These are phyloP conservation scores for Drosophila picticornis DNA, from an alignment of 2,888 invertebrate genomes.

Conservation along the genomic window DNA sequence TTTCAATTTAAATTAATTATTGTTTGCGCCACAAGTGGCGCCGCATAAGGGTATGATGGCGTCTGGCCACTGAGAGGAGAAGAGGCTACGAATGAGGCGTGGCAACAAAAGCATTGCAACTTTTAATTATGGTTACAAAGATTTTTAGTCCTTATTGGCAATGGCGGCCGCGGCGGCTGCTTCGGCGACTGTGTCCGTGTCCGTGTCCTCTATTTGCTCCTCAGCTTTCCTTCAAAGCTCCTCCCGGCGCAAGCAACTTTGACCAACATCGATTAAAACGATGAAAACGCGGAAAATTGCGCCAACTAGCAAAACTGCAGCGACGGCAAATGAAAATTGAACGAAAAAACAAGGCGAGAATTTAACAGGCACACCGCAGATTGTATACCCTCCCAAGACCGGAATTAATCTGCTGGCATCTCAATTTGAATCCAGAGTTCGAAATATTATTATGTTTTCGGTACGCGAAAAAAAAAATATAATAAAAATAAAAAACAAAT, in stretches of 20 bases:
- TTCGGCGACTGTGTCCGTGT: constrained; percentile 26
- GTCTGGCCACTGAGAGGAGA: constrained; percentile 20
- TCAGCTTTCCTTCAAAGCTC: neutral
- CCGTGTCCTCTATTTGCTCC: constrained; percentile 10
- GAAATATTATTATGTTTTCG: neutral
- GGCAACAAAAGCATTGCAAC: constrained; percentile 62
- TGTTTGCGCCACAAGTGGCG: constrained; percentile 84
- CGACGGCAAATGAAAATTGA: constrained; percentile 75
- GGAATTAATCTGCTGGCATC: neutral
- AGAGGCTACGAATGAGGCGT: neutral
- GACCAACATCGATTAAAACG: constrained; percentile 81
- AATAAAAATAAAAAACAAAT: no score
- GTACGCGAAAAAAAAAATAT: constrained; percentile 7
- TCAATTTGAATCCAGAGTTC: neutral
- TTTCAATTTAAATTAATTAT: constrained; percentile 85
- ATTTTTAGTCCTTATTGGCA: constrained; percentile 74
- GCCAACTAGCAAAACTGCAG: constrained; percentile 79
- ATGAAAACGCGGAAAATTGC: constrained; percentile 81
- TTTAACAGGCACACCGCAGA: constrained; percentile 1
- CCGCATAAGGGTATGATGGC: constrained; percentile 33
- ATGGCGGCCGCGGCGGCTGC: constrained; percentile 30
- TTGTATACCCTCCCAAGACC: neutral
- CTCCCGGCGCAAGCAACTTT: constrained; percentile 57
- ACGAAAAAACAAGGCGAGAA: constrained; percentile 45
- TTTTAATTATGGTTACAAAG: constrained; percentile 81